Base-by-base conservation (phyloP, 2,797 vertebrate genomes). In the Triplophysa yarkandensis region DNA sequence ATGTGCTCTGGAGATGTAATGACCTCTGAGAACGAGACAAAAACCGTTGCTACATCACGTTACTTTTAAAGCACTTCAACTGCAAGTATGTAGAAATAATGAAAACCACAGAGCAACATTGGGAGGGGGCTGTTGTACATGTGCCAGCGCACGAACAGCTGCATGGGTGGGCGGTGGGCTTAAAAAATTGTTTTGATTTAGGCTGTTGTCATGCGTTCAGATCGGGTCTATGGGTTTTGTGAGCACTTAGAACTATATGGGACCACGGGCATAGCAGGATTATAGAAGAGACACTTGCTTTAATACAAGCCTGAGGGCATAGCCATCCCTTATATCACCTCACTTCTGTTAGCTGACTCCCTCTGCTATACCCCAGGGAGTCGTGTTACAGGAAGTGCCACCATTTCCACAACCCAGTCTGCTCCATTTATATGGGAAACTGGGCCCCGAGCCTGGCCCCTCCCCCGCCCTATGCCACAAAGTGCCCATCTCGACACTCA, bases 341-440 rank as follows among this genome's bases (percentile, higher is more conserved):
- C 70, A 73, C 65, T 43, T 58, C 27, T 64, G 23, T 50, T 32
- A 25, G 23, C 21, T 50, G 66, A 41, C 14, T 19, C 78, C 61
- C 65, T 32, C 28, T 65, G 44, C 69, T 13, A 23, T 54, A 74
- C 81, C 67, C 67, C 70, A 23, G 76, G 79, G 85, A 71, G 78
- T 85, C 72, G 50, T 83, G 84, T 87, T 88, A 87, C 83, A 86
- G 79, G 80, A 85, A 83, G 78, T 55, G 57, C 80, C 85, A 84
- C 77, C 78, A 77, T 88, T 87, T 83, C 71, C 75, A 86, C 82
- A 85, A 82, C 80, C 70, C 71, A 71, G 79, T 69, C 74, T 67
- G 82, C 77, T 80, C 48, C 70, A 76, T 80, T 84, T 86, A 80
- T 84, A 84, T 81, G 54, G 67, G 80, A 83, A 87, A 88, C 82